Conservation (phyloP, 1,140 invertebrate genomes). For the Charaxes varanes region DNA sequence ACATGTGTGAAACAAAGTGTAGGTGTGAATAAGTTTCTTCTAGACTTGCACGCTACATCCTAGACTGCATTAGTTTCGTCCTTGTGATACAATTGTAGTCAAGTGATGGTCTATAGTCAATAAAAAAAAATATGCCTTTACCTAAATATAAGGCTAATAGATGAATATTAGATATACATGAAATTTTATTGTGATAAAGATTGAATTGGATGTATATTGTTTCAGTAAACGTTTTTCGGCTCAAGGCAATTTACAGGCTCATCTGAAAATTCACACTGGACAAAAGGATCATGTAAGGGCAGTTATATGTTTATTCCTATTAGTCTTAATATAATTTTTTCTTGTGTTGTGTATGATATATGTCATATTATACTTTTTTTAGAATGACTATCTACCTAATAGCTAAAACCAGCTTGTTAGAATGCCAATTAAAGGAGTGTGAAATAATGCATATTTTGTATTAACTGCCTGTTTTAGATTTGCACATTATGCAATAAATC, state of each 20-base stretch:
- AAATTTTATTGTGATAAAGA: not conserved
- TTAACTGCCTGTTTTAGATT: too few relatives aligned
- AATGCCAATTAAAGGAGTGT: too few relatives aligned
- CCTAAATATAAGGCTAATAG: not conserved
- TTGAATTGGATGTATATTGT: slow-evolving; percentile 23
- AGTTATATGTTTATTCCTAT: not conserved
- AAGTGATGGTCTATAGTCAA: too few relatives aligned
- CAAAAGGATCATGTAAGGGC: slow-evolving; percentile 77
- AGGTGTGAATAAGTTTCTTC: too few relatives aligned
- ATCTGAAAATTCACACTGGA: slow-evolving; percentile 76
- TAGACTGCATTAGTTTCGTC: too few relatives aligned
- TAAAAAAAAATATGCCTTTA: too few relatives aligned
- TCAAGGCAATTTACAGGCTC: slow-evolving; percentile 75
- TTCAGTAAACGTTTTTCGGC: slow-evolving; percentile 76
- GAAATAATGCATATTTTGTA: too few relatives aligned
- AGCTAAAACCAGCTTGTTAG: too few relatives aligned
- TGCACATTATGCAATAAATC: slow-evolving; percentile 82
- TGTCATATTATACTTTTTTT: not conserved
- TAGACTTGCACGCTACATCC: too few relatives aligned
- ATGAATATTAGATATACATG: not conserved
- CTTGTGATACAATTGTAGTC: too few relatives aligned
- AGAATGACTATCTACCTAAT: slow-evolving; percentile 7
- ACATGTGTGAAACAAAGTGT: too few relatives aligned
- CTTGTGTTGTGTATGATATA: not conserved
- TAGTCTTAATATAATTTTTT: slow-evolving; percentile 4